phyloP scores from a whole-genome alignment of 2,888 invertebrate species.

The Onthophagus sagittarius region DNA sequence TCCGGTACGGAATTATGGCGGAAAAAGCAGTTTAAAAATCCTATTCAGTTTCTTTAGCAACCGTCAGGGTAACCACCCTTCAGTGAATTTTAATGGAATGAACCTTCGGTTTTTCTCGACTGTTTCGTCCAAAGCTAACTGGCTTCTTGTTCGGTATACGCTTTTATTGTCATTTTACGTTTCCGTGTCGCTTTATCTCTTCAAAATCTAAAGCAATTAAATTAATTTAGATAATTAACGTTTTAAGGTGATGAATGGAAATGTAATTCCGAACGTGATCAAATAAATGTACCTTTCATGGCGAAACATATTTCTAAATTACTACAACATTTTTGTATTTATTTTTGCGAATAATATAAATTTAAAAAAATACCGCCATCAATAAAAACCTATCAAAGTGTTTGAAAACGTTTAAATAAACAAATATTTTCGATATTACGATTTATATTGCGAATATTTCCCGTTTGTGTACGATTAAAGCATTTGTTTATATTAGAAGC shows the following conservation, averaged over 20 bases:
- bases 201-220: background rate
- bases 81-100: background rate
- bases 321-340: too few species aligned
- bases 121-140: background rate
- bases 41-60: background rate
- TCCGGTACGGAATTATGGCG: background rate
- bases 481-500: background rate
- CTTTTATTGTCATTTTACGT: background rate
- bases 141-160: background rate
- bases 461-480: background rate
- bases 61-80: background rate
- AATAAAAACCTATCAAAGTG: background rate
- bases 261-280: too few species aligned
- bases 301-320: too few species aligned
- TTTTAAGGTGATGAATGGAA: too few species aligned
- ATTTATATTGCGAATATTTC: background rate
- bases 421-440: background rate
- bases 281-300: too few species aligned
- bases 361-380: background rate
- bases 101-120: background rate
- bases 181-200: background rate
- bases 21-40: background rate
- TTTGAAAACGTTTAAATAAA: background rate
- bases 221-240: background rate
- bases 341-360: too few species aligned